Evolutionary conservation across 1,140 invertebrate genomes (phyloP).

Genomic region (Trichonephila clavata): DNA sequence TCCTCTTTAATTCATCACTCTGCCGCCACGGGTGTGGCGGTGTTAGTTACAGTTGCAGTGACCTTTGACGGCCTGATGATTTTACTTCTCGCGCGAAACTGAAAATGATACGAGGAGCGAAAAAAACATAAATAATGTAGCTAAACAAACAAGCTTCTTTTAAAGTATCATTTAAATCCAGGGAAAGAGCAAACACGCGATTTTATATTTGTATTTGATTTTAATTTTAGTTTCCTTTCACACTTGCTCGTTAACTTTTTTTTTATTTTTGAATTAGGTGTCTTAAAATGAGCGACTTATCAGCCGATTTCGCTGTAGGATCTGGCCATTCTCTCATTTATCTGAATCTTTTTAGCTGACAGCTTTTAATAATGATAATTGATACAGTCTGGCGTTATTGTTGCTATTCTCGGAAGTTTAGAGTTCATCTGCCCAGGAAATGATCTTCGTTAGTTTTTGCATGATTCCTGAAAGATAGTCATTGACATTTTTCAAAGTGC

Average conservation of each 20-base stretch:
- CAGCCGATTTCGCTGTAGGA: not conserved
- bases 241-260: not conserved
- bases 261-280: not conserved
- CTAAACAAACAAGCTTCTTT: not conserved
- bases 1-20: constrained; percentile 36
- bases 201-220: not conserved
- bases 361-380: not conserved
- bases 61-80: not conserved
- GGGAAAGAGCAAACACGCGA: not conserved
- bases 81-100: not conserved
- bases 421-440: not conserved
- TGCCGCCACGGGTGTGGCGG: constrained; percentile 9
- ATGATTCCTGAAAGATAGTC: not conserved
- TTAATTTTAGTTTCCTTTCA: not conserved
- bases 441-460: not conserved
- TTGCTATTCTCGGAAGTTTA: not conserved
- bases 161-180: not conserved
- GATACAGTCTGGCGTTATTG: not conserved
- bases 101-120: not conserved
- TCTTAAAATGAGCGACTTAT: not conserved
- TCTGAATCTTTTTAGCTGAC: not conserved
- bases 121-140: not conserved
- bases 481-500: not conserved
- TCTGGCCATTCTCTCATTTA: not conserved
- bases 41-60: not conserved